Base-by-base conservation (phyloP, 37 sponge, comb jelly and placozoan species). In the Ephydatia muelleri region DNA sequence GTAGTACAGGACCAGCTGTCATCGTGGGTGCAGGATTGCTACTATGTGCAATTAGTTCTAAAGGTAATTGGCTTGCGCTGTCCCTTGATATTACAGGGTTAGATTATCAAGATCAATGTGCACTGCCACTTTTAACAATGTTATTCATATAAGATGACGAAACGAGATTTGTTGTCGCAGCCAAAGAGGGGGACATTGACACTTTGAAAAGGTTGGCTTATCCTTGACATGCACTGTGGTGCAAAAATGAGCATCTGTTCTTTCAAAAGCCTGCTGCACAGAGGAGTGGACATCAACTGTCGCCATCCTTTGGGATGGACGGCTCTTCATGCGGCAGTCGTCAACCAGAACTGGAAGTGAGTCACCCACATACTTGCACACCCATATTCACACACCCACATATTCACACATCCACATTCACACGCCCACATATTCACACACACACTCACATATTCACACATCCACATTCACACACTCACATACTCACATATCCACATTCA, bases 251-350 rank as follows among this genome's bases (percentile, higher is more conserved):
- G 66, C 66, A 65, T 22, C 19, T 65, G 66, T 22, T 65, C 14
- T 65, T n/a, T 5, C 32, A 75, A 26, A 4, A 66, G 39, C 27
- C 32, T 87, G 39, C 70, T 93, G 34, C 8, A 72, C n/a, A 49
- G 22, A 40, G 93, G 96, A 23, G 83, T 85, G 25, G 94, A 96
- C 34, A 92, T 96, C 19, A 96, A 96, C 40, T 70, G 73, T 27
- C 57, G 92, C 26, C 96, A 96, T 65, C 80, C 71, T 38, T 64
- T 91, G 48, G 96, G 96, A 28, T 96, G 96, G 96, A 85, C 83
- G 26, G 87, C 94, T 39, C 69, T 96, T 37, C 96, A 93, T 76
- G 78, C 83, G 14, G 92, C 96, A 65, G 92, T 91, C 25, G 75
- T 88, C 36, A 91, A 86, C 57, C 78, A 82, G 27, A 64, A 88